Percentiles rank a stretch among this genome's conserved stretches.
Evolutionary conservation across 2,888 invertebrate species (phyloP).

Genomic region (Allolobophora icterica): DNA sequence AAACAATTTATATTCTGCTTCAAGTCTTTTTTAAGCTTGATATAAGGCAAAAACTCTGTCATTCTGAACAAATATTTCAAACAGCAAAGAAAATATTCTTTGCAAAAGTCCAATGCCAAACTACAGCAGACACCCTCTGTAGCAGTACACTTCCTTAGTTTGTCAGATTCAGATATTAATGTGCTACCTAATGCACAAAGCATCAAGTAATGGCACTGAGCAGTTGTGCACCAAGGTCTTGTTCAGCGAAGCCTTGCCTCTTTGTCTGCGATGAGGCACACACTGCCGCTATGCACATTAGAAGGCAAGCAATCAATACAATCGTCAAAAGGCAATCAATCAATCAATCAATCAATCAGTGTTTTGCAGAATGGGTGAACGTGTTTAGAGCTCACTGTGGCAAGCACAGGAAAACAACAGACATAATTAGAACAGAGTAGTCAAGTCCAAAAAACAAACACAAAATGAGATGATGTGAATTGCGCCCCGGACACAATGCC

Average conservation of each 20-base stretch:
- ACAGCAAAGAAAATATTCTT: neutral
- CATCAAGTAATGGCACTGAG: neutral
- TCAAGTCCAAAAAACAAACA: neutral
- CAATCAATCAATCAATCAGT: neutral
- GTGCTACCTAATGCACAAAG: neutral
- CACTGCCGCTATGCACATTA: neutral
- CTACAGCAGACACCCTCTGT: neutral
- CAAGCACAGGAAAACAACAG: constrained; percentile 17
- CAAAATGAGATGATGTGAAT: constrained; percentile 8
- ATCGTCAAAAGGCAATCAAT: too few species aligned
- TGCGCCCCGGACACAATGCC: neutral
- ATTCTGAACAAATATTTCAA: neutral
- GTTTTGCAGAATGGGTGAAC: neutral
- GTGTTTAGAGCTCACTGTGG: neutral
- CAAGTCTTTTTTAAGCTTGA: neutral
- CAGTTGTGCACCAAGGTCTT: neutral
- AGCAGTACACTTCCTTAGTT: neutral
- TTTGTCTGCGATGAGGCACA: neutral
- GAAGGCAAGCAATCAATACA: neutral
- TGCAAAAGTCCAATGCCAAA: neutral
- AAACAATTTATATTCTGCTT: neutral
- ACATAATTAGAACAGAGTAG: neutral
- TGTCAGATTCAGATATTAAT: neutral
- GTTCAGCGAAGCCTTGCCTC: too few species aligned
- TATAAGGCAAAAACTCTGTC: neutral